Evolutionary conservation across 2,888 invertebrate species (phyloP), one percentile per base, ranked within the genome.

Genomic region (Dastarcus helophoroides): DNA sequence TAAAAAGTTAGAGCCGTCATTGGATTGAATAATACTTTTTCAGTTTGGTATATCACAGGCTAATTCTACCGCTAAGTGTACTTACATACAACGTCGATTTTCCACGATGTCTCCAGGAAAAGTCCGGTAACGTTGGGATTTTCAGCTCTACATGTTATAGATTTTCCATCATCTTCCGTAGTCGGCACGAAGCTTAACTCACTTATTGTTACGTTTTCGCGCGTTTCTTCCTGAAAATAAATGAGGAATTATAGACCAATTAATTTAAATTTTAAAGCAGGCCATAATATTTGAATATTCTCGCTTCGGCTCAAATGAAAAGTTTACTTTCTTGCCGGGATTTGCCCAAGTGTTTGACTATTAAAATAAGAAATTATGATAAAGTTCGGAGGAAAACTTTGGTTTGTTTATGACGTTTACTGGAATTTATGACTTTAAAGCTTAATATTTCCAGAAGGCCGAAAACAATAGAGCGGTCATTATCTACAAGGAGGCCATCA

Each of bases 31-130:
- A n/a, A n/a, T n/a, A n/a, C n/a, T n/a, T n/a, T n/a, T n/a, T n/a
- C n/a, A n/a, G n/a, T n/a, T n/a, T n/a, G n/a, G n/a, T n/a, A n/a
- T n/a, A n/a, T n/a, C n/a, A n/a, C n/a, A n/a, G n/a, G n/a, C n/a
- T n/a, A n/a, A n/a, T n/a, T n/a, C n/a, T n/a, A n/a, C n/a, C n/a
- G n/a, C n/a, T n/a, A n/a, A 22, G 36, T 35, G 41, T 67, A 84
- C 89, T 85, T 64, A 89, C 89, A 89, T 46, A 88, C 86, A 51
- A 90, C 86, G 65, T 79, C 79, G 59, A 89, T 79, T 56, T 77
- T 80, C 85, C 85, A 88, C 31, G 81, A 76, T 46, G 83, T 79
- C 63, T 89, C 89, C 47, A 85, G 65, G 58, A 70, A 78, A 46
- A 85, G 76, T 30, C 83, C 78, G 39, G 82, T 83, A 49, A 86